phyloP scores from a whole-genome alignment of 2,888 invertebrate genomes.

The Ophion ellenae region DNA sequence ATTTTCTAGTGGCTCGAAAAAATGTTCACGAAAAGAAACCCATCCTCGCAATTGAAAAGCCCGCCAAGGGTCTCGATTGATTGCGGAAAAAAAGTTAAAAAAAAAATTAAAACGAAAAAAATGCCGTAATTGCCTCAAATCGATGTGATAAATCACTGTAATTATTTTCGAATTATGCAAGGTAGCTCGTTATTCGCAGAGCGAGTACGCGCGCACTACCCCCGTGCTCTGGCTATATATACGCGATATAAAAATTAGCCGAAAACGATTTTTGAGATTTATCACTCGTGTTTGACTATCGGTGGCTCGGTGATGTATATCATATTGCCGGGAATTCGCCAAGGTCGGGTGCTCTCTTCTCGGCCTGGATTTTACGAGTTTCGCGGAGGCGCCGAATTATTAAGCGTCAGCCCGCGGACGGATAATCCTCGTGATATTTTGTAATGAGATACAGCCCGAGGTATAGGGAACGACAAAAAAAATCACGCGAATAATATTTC shows the following conservation, averaged over 20 bases:
- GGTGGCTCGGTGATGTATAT: neutral
- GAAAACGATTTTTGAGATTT: neutral
- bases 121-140: neutral
- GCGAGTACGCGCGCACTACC: neutral
- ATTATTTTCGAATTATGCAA: conserved; percentile 10
- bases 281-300: neutral
- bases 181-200: neutral
- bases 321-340: conserved; percentile 1
- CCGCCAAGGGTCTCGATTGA: too few species aligned
- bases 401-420: neutral
- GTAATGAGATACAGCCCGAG: conserved; percentile 4
- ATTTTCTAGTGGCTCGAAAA: neutral
- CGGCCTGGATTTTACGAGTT: conserved; percentile 14
- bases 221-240: neutral
- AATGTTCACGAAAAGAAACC: neutral
- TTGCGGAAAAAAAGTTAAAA: too few species aligned
- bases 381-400: neutral
- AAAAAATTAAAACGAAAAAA: neutral
- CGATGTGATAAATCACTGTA: conserved; percentile 1
- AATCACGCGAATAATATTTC: neutral
- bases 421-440: conserved; percentile 16
- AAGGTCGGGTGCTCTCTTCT: neutral
- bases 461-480: neutral
- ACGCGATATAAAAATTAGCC: neutral
- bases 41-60: neutral